Percentiles rank a stretch among this genome's conserved stretches.
Conservation (phyloP, 2,888 invertebrate species). For the Pyrrhosoma nymphula region DNA sequence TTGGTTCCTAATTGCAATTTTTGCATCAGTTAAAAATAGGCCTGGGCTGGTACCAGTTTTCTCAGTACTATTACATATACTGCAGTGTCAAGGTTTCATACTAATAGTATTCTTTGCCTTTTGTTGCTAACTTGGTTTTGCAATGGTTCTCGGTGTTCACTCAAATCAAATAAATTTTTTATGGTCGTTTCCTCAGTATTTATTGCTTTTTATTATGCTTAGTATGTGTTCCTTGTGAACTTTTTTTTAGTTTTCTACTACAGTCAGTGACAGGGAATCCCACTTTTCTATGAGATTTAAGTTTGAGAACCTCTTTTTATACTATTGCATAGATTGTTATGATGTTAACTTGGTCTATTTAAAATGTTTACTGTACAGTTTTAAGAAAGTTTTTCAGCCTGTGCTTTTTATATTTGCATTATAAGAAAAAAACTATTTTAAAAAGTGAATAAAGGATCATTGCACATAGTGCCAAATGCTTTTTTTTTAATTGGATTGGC, state of each 20-base stretch:
- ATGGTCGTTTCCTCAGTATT: not conserved
- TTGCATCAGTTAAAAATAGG: not conserved
- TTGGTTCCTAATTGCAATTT: not conserved
- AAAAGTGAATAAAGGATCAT: not conserved
- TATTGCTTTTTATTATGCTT: not conserved
- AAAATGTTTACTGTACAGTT: not conserved
- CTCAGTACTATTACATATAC: no score
- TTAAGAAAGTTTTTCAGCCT: not conserved
- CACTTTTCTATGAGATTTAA: not conserved
- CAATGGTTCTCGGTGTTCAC: not conserved
- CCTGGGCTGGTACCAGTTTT: no score
- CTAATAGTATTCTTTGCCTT: no score
- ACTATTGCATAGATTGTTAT: not conserved
- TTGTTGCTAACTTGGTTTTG: no score
- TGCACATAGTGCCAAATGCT: not conserved
- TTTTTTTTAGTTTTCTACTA: not conserved
- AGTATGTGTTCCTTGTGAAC: not conserved
- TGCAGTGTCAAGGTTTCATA: no score
- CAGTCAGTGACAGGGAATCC: not conserved
- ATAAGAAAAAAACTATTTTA: not conserved
- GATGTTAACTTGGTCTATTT: not conserved
- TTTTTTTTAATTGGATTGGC: not conserved
- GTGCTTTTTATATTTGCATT: conserved; percentile 20
- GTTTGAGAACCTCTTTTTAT: not conserved
- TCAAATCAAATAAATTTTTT: not conserved